phyloP scores from a whole-genome alignment of 1,140 invertebrate genomes.

The Cydia fagiglandana region DNA sequence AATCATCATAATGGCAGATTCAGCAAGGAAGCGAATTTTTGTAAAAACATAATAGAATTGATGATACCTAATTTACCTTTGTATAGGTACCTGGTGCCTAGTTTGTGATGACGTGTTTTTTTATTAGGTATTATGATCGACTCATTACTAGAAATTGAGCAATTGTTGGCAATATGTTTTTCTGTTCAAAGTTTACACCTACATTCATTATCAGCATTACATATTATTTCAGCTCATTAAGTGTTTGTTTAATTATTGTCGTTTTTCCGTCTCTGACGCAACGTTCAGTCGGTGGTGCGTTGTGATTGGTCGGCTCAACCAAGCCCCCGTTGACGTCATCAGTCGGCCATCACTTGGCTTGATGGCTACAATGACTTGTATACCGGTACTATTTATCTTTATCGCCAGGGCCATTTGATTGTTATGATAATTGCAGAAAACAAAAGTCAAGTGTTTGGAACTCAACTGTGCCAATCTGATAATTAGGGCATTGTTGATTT shows the following conservation, averaged over 20 bases:
- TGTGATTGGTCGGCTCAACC: conserved; percentile 60
- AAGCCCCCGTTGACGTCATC: conserved; percentile 64
- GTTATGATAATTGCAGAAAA: not conserved
- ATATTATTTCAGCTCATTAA: conserved; percentile 13
- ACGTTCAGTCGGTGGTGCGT: conserved; percentile 42
- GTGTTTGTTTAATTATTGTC: conserved; percentile 37
- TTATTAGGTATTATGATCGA: not conserved
- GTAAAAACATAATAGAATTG: not conserved
- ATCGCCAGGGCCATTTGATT: conserved; percentile 5
- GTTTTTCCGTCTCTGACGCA: conserved; percentile 54
- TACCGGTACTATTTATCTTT: conserved; percentile 13
- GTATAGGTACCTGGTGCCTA: not conserved
- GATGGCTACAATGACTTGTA: conserved; percentile 42
- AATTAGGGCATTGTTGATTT: not conserved
- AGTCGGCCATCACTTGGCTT: conserved; percentile 42
- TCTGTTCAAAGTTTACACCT: not conserved
- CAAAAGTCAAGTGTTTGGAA: not conserved
- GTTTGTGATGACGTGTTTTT: not conserved
- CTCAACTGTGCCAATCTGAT: not conserved
- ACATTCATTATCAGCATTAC: conserved; percentile 17
- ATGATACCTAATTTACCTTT: not conserved
- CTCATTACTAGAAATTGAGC: not conserved
- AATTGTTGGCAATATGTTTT: not conserved
- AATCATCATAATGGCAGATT: no score
- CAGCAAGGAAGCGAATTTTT: not conserved